These are phyloP conservation scores for Trematomus loennbergii DNA, from an alignment of 2,113 vertebrate species.

Conservation along the genomic window DNA sequence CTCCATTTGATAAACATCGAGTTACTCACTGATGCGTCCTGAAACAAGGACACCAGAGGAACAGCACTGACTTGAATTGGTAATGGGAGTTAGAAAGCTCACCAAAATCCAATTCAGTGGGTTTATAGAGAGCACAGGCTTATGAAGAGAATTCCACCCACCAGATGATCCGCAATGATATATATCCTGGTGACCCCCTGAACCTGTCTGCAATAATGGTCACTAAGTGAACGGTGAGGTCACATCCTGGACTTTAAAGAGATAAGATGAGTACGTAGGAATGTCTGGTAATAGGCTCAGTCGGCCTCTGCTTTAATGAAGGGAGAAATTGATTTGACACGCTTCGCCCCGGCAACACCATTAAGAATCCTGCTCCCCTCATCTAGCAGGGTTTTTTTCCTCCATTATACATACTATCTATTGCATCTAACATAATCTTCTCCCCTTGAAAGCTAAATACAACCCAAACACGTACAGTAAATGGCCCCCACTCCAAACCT, in stretches of 20 bases:
- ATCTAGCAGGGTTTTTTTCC: slow-evolving; percentile 11
- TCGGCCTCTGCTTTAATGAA: slow-evolving; percentile 47
- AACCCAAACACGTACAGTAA: slow-evolving; percentile 52
- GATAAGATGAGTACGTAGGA: slow-evolving; percentile 25
- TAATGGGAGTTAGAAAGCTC: slow-evolving; percentile 25
- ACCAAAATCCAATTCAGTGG: slow-evolving; percentile 19
- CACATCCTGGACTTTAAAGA: slow-evolving; percentile 48
- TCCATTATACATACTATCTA: slow-evolving; percentile 50
- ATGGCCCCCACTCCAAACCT: slow-evolving; percentile 37
- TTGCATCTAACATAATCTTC: slow-evolving; percentile 40
- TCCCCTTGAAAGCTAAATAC: slow-evolving; percentile 26
- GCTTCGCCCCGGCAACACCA: slow-evolving; percentile 40
- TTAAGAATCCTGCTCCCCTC: slow-evolving; percentile 33
- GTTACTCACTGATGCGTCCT: slow-evolving; percentile 46
- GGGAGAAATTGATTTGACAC: slow-evolving; percentile 56
- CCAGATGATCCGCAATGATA: slow-evolving; percentile 20
- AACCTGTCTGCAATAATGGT: slow-evolving; percentile 39
- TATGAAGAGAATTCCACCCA: slow-evolving; percentile 9
- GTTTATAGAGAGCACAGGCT: slow-evolving; percentile 37
- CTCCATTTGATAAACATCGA: slow-evolving; percentile 58
- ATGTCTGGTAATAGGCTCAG: slow-evolving; percentile 30
- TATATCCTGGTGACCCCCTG: slow-evolving; percentile 7
- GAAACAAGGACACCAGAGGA: slow-evolving; percentile 45
- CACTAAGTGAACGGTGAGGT: slow-evolving; percentile 52
- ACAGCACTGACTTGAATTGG: slow-evolving; percentile 42